Conservation (phyloP, 1,140 invertebrate genomes). For the Drosophila bipectinata region DNA sequence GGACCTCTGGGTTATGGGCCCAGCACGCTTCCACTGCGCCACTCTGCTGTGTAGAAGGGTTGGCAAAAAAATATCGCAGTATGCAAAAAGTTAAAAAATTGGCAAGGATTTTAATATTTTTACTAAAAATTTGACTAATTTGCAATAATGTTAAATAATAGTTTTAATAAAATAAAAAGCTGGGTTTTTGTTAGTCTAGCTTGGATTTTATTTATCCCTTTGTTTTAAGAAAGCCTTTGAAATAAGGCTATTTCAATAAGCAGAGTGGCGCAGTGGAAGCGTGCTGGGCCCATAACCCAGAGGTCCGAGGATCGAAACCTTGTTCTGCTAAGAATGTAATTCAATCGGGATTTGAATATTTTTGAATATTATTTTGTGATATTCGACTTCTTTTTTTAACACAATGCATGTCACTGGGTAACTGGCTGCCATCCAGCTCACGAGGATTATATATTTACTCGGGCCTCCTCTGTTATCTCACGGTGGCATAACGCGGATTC, state of each 20-base stretch:
- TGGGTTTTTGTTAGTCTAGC: not conserved
- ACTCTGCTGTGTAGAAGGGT: constrained; percentile 89
- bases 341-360: not conserved
- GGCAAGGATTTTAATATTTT: not conserved
- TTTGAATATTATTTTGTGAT: not conserved
- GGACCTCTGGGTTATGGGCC: constrained; percentile 99
- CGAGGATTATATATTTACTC: constrained; percentile 74
- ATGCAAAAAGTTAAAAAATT: not conserved
- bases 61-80: not conserved
- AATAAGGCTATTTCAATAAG: constrained; percentile 71
- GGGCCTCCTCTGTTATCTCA: constrained; percentile 36
- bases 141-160: not conserved
- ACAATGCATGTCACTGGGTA: constrained; percentile 6
- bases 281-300: constrained; percentile 99
- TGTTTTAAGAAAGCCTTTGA: not conserved
- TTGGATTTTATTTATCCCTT: not conserved
- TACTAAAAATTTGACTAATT: not conserved
- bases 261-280: constrained; percentile 99
- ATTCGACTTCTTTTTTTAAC: not conserved
- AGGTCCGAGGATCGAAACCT: constrained; percentile 98
- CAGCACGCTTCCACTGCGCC: constrained; percentile 99
- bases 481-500: constrained; percentile 17
- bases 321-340: constrained; percentile 90
- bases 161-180: too few species aligned
- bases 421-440: constrained; percentile 16